Evolutionary conservation across 2,797 vertebrate genomes (phyloP).

Genomic region (Peromyscus nudipes): DNA sequence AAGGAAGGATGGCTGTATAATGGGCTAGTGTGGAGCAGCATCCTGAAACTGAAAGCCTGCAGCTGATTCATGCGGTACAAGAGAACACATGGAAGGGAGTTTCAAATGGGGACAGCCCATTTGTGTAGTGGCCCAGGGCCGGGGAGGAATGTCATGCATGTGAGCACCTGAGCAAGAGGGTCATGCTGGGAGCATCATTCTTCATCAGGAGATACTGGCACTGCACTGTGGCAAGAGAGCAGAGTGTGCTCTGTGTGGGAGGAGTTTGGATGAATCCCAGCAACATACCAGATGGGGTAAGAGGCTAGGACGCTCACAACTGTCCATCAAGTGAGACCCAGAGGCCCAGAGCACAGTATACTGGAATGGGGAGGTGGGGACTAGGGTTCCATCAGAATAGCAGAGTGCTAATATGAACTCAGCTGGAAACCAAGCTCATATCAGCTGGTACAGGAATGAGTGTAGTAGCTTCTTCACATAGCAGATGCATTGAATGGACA

Average conservation of each 20-base stretch:
- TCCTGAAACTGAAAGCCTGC: background rate
- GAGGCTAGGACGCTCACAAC: background rate
- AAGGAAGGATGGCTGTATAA: background rate
- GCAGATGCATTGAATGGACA: background rate
- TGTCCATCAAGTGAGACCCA: constrained; percentile 73
- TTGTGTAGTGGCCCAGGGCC: background rate
- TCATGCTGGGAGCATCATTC: constrained; percentile 64
- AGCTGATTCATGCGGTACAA: background rate
- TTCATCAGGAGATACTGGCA: constrained; percentile 65
- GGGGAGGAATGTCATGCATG: background rate
- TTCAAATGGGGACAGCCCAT: background rate
- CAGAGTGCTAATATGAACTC: constrained; percentile 62
- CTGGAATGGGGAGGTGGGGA: constrained; percentile 66
- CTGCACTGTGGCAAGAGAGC: background rate
- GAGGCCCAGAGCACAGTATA: constrained; percentile 57
- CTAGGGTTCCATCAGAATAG: background rate
- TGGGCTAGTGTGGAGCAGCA: background rate
- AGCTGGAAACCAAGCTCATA: constrained; percentile 38
- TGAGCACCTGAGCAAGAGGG: constrained; percentile 36
- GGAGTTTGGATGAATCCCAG: constrained; percentile 68
- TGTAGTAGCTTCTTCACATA: background rate
- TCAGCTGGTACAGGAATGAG: constrained; percentile 11
- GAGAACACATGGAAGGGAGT: background rate
- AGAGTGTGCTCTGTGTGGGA: background rate
- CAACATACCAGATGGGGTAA: constrained; percentile 70